Evolutionary conservation across 2,113 vertebrate species (phyloP).

Genomic region (Natator depressus): DNA sequence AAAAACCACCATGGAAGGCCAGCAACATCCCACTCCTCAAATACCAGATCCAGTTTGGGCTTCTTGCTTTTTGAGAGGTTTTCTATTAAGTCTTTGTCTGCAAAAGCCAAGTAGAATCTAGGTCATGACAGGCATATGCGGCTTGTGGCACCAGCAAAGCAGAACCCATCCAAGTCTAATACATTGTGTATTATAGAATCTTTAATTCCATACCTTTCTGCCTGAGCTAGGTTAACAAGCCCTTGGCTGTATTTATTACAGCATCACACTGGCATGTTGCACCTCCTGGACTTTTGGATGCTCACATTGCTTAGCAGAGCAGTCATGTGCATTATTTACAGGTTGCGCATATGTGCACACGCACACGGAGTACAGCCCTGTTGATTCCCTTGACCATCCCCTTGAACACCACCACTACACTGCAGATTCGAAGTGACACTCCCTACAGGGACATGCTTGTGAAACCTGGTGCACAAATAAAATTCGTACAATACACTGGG

Average conservation of each 20-base stretch:
- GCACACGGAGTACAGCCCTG: not conserved
- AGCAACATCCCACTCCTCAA: constrained; percentile 96
- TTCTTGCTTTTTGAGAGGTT: constrained; percentile 82
- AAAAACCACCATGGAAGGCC: constrained; percentile 99
- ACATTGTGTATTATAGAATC: not conserved
- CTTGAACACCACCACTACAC: not conserved
- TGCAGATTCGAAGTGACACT: not conserved
- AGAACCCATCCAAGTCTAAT: not conserved
- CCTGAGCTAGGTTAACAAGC: not conserved
- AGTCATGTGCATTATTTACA: not conserved
- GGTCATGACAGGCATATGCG: constrained; percentile 6
- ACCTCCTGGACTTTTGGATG: not conserved
- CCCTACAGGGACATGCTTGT: not conserved
- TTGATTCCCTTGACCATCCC: not conserved
- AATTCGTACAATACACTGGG: not conserved
- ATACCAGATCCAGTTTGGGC: constrained; percentile 88
- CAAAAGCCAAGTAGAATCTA: constrained; percentile 62
- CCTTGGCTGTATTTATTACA: not conserved
- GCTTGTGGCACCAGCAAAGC: not conserved
- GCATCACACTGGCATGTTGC: not conserved
- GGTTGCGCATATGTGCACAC: not conserved
- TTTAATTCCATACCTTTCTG: not conserved
- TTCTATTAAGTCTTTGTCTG: constrained; percentile 75
- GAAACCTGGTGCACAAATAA: not conserved
- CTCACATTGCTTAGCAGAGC: not conserved